phyloP scores from a whole-genome alignment of 2,888 invertebrate species.

The Euplexia lucipara region DNA sequence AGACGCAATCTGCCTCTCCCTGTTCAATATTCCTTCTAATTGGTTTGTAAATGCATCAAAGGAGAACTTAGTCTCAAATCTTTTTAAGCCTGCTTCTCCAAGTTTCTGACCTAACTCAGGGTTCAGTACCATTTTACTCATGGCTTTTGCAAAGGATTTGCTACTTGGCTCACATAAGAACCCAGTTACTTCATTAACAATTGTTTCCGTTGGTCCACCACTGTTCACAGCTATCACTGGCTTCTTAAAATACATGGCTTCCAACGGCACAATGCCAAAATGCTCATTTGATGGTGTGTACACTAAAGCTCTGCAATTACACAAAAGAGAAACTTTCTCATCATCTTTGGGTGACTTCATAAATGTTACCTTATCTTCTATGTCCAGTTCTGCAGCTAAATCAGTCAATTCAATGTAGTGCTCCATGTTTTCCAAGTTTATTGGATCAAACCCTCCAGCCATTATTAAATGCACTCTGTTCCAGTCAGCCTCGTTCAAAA shows the following conservation, averaged over 20 bases:
- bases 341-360: slow-evolving; percentile 96
- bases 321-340: slow-evolving; percentile 95
- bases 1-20: slow-evolving; percentile 85
- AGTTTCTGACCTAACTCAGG: slow-evolving; percentile 92
- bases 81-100: slow-evolving; percentile 94
- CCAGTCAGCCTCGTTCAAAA: slow-evolving; percentile 91
- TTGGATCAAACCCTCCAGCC: slow-evolving; percentile 98
- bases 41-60: slow-evolving; percentile 95
- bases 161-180: slow-evolving; percentile 94
- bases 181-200: slow-evolving; percentile 95
- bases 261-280: slow-evolving; percentile 99
- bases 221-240: slow-evolving; percentile 98
- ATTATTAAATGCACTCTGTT: slow-evolving; percentile 95
- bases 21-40: slow-evolving; percentile 90
- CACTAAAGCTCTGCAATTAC: slow-evolving; percentile 94
- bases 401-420: slow-evolving; percentile 94
- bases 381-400: slow-evolving; percentile 92
- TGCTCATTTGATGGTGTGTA: slow-evolving; percentile 99
- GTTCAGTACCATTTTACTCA: slow-evolving; percentile 93
- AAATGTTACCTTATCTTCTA: slow-evolving; percentile 95
- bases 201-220: slow-evolving; percentile 98
- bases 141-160: slow-evolving; percentile 94
- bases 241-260: slow-evolving; percentile 98
- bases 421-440: slow-evolving; percentile 96
- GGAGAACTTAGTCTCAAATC: slow-evolving; percentile 95